phyloP scores from a whole-genome alignment of 2,113 vertebrate species.

The Trogon surrucura region DNA sequence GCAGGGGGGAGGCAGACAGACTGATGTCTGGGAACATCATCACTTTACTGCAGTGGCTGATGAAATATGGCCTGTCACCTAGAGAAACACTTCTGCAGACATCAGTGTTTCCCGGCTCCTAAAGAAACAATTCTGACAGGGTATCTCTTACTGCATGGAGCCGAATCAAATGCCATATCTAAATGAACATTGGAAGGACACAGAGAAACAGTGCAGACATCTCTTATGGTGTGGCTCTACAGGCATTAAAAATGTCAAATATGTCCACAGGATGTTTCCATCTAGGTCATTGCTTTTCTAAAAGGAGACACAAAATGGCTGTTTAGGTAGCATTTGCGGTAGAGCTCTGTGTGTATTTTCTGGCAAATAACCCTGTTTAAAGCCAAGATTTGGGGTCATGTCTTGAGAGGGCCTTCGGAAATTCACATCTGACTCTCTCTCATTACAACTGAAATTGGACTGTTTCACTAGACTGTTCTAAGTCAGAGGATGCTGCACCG shows the following conservation, averaged over 20 bases:
- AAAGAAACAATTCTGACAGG: background rate
- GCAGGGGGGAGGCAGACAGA: background rate
- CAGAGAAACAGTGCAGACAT: background rate
- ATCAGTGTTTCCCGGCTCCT: background rate
- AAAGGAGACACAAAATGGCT: background rate
- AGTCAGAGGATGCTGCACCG: background rate
- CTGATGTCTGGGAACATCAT: background rate
- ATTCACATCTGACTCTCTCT: background rate
- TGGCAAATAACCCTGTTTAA: background rate
- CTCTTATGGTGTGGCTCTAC: background rate
- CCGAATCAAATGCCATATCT: background rate
- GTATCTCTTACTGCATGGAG: background rate
- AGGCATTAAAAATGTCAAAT: background rate
- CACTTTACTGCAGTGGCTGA: background rate
- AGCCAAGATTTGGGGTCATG: background rate
- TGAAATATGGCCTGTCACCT: background rate
- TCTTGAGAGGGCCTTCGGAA: background rate
- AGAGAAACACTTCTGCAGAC: background rate
- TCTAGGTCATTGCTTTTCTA: background rate
- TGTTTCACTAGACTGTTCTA: background rate
- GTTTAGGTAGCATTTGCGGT: background rate
- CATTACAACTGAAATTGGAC: background rate
- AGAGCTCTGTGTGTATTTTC: background rate
- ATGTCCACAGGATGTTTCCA: background rate
- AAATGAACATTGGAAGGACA: background rate